Base-by-base conservation (phyloP, 1,140 invertebrate species). In the Zaprionus tsacasi region DNA sequence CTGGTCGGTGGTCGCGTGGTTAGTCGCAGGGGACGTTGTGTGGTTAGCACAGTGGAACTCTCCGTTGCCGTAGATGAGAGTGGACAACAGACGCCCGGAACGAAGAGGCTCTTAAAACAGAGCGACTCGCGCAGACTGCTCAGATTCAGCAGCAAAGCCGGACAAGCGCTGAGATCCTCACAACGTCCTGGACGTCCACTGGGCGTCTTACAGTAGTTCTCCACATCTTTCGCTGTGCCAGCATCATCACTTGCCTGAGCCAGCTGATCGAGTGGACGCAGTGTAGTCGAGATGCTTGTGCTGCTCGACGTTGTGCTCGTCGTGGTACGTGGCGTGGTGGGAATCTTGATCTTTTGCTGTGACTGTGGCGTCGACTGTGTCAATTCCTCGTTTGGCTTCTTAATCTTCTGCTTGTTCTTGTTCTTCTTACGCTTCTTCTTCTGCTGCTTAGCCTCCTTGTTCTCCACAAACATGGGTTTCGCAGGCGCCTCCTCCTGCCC, bases 31-130 rank as follows among this genome's bases (percentile, higher is more conserved):
- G 94, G 93, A 15, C 79, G 73, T 60, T 85, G 64, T 65, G 93
- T 82, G 72, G 92, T 73, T 75, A 93, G 35, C 70, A 92, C 70
- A 8, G 90, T 60, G 92, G 91, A 74, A 92, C 90, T 50, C 86
- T 93, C 82, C 0, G 77, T 21, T 1, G 59, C 12, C 2, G n/a
- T 27, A 0, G 80, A 50, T 6, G 92, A 56, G 21, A 94, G 76
- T 0, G 97, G 97, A 93, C 97, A 98, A 88, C 97, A 98, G 2
- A 98, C 97, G 15, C 97, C 98, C 2, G 98, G 98, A 3, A 98
- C 96, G 82, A 98, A 98, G 1, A 98, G 93, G 74, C 96, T 97
- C 93, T 98, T 98, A 86, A 99, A 98, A 89, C 98, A 99, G 7
- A 98, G 94, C 0, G 97, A 98, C 83, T 98, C 96, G 40, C 97